Evolutionary conservation across 2,113 vertebrate species (phyloP).

Genomic region (Podilymbus podiceps): DNA sequence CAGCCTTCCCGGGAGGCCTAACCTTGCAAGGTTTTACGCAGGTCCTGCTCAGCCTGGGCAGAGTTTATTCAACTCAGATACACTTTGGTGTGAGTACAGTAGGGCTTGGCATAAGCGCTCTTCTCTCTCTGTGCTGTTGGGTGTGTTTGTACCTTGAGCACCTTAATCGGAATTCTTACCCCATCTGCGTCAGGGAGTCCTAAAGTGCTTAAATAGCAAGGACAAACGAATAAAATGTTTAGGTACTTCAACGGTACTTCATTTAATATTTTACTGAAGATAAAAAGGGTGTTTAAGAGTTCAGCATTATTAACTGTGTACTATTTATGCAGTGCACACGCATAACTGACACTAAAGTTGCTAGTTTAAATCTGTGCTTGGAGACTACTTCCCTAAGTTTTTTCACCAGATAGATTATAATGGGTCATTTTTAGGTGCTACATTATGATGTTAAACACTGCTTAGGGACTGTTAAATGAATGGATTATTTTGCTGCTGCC

Average conservation of each 20-base stretch:
- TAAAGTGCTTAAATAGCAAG: not conserved
- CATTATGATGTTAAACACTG: not conserved
- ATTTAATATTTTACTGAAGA: not conserved
- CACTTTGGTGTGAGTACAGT: not conserved
- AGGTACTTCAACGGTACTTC: not conserved
- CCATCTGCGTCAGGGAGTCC: not conserved
- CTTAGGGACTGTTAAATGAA: not conserved
- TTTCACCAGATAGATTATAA: not conserved
- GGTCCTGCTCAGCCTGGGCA: not conserved
- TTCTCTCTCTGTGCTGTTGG: not conserved
- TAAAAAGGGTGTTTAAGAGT: not conserved
- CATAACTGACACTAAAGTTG: not conserved
- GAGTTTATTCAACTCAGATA: not conserved
- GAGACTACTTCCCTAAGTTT: not conserved
- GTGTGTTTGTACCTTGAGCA: not conserved
- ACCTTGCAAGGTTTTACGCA: not conserved
- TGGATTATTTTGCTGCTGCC: not conserved
- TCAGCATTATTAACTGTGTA: not conserved
- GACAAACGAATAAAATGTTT: slow-evolving; percentile 12
- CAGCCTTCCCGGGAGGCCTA: fast-evolving
- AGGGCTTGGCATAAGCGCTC: not conserved
- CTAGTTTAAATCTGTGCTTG: not conserved
- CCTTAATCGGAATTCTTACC: not conserved
- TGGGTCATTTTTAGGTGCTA: slow-evolving; percentile 7
- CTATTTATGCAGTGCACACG: slow-evolving; percentile 1